phyloP scores from a whole-genome alignment of 2,888 invertebrate species.

The Noctuana brunneofusca region DNA sequence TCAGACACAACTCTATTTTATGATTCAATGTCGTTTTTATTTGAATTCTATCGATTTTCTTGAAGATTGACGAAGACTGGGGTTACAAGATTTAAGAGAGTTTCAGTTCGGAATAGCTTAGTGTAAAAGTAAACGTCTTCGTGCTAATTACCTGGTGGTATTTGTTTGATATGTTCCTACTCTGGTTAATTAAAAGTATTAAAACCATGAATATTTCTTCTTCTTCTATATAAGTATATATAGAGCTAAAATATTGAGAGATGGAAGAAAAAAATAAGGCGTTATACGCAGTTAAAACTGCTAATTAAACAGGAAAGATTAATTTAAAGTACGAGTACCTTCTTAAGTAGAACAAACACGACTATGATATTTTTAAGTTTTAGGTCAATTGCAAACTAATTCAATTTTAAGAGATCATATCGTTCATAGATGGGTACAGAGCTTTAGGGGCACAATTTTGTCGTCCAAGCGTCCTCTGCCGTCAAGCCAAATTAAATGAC shows the following conservation, averaged over 20 bases:
- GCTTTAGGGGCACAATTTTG: conserved; percentile 62
- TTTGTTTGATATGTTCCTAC: too few relatives aligned
- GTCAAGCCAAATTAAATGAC: conserved; percentile 74
- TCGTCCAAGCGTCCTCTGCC: conserved; percentile 60
- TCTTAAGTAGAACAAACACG: background rate
- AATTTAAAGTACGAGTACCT: too few relatives aligned
- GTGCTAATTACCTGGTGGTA: too few relatives aligned
- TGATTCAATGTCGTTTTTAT: conserved; percentile 24
- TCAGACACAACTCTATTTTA: conserved; percentile 46
- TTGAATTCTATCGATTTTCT: background rate
- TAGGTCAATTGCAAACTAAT: conserved; percentile 36
- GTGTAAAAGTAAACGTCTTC: background rate
- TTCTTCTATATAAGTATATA: too few relatives aligned
- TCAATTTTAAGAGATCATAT: conserved; percentile 37
- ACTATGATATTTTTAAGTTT: conserved; percentile 31
- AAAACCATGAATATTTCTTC: too few relatives aligned
- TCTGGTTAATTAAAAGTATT: too few relatives aligned
- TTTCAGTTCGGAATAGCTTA: background rate
- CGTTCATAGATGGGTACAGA: conserved; percentile 40
- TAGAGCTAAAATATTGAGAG: too few relatives aligned
- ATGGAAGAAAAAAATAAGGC: too few relatives aligned
- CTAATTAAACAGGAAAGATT: too few relatives aligned
- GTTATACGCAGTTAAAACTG: too few relatives aligned
- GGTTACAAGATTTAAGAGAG: background rate
- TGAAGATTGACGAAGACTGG: background rate